Percentiles rank a stretch among this genome's conserved stretches.
Evolutionary conservation across 2,113 vertebrate genomes (phyloP).

Genomic region (Mus pahari): DNA sequence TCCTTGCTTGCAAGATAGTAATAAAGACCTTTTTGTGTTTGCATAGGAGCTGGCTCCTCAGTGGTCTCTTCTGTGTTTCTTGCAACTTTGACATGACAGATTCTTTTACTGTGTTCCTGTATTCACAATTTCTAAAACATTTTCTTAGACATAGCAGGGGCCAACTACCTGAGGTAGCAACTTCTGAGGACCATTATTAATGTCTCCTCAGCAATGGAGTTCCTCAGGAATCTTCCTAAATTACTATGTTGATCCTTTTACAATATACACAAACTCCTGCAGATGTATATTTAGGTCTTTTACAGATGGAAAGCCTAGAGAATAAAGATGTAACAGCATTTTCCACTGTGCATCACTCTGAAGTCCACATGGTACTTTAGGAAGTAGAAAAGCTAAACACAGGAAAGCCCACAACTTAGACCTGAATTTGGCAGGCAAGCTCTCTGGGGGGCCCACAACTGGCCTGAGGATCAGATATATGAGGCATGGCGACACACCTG

Average conservation of each 20-base stretch:
- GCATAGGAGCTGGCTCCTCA: too few species aligned
- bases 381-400: neutral
- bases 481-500: neutral
- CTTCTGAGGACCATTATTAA: constrained; percentile 3
- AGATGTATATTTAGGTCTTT: neutral
- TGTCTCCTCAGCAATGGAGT: neutral
- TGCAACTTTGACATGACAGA: too few species aligned
- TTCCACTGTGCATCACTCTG: neutral
- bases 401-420: neutral
- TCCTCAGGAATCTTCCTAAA: neutral
- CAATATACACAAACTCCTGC: neutral
- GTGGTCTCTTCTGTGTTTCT: too few species aligned
- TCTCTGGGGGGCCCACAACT: neutral
- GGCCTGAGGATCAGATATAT: neutral
- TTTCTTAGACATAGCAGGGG: neutral
- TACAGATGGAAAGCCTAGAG: neutral
- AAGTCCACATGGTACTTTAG: neutral
- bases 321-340: neutral
- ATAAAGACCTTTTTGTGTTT: too few species aligned
- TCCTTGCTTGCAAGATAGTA: too few species aligned
- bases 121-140: neutral
- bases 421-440: neutral
- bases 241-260: neutral
- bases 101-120: neutral
- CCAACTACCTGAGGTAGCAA: neutral